Evolutionary conservation across 2,888 invertebrate species (phyloP), one percentile per base, ranked within the genome.

Genomic region (Aricia artaxerxes): DNA sequence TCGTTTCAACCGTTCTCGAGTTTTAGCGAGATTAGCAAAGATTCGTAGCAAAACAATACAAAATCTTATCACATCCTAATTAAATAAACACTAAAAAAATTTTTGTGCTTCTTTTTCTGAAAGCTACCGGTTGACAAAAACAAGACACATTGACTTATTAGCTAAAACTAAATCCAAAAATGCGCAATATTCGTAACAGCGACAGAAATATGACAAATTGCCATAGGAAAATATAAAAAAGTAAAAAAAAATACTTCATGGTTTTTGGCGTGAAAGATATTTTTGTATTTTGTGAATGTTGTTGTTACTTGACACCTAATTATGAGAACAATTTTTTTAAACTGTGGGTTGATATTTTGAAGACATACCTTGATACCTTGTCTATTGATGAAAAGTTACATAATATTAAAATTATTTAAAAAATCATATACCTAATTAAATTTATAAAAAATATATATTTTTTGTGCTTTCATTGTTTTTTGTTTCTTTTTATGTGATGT

Each of bases 281-380:
- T 78, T 78, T 72, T 57, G 57, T 57, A 61, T 73, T 73, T 75
- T 57, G 35, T 38, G 44, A 44, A 40, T 75, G 75, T 79, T 79
- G 73, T 61, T 73, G 61, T 79, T 44, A 79, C 78, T 31, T 57
- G 78, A 79, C 78, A 79, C 78, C 78, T 75, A 73, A 79, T 79
- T 79, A 79, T 61, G 61, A 31, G 75, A 49, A 60, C 24, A 31
- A 13, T 79, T 75, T 75, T 78, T 35, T 79, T 49, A 79, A 78
- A 44, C 53, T 53, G 75, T 75, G 6, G 5, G 57, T 11, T 53
- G 4, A 57, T 31, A 35, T 31, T 16, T 5, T 80, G 64, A 83
- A 83, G 87, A 86, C 83, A 82, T 35, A 81, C 73, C 79, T 24
- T 44, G 5, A 11, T 49, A 49, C 11, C 16, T 57, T 57, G 16